These are phyloP conservation scores for Plecturocebus donacophilus DNA, from an alignment of 2,113 vertebrate species.

Conservation along the genomic window DNA sequence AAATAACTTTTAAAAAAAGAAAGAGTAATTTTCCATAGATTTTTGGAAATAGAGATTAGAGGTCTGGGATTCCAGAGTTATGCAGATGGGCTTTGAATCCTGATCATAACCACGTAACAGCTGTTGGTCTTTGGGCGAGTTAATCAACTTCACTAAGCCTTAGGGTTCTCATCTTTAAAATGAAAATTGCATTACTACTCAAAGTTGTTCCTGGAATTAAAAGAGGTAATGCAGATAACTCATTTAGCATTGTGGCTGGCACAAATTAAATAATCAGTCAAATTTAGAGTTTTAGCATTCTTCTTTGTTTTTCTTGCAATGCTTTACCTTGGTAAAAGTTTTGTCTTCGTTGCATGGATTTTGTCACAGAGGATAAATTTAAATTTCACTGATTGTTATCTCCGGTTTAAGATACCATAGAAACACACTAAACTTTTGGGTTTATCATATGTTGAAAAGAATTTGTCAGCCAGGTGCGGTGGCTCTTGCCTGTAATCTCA, in stretches of 20 bases:
- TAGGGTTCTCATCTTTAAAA: neutral
- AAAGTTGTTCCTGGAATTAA: neutral
- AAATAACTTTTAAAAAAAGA: neutral
- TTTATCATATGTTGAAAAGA: neutral
- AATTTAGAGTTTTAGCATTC: neutral
- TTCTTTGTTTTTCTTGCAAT: neutral
- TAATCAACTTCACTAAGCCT: neutral
- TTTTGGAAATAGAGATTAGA: neutral
- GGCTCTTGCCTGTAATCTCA: too few species aligned
- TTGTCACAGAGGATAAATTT: slow-evolving; percentile 37
- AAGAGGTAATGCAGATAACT: neutral
- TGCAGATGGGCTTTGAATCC: neutral
- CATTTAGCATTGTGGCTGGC: neutral
- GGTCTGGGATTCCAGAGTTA: neutral
- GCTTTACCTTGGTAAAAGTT: neutral
- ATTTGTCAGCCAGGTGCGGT: neutral
- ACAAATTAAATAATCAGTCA: neutral
- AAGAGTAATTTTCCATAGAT: neutral
- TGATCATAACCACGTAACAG: accelerated
- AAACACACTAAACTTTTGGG: slow-evolving; percentile 47
- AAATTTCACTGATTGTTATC: neutral
- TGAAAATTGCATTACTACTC: neutral
- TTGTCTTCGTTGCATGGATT: slow-evolving; percentile 35
- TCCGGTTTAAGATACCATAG: slow-evolving; percentile 26
- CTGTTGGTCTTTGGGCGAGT: neutral